Percentiles rank a stretch among this genome's conserved stretches.
phyloP scores from a whole-genome alignment of 2,888 invertebrate species.

The Aromia moschata region DNA sequence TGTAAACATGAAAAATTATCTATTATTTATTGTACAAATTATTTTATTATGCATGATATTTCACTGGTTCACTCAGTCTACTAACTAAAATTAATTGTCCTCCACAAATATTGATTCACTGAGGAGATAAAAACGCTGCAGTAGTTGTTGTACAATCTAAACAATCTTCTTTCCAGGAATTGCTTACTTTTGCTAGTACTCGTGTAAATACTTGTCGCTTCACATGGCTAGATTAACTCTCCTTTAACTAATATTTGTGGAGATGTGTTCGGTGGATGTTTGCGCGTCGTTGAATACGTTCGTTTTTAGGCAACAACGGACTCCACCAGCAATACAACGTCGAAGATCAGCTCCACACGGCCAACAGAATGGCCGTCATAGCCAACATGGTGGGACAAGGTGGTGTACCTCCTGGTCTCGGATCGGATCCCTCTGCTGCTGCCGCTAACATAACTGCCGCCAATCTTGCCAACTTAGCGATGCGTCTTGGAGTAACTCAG shows the following conservation, averaged over 20 bases:
- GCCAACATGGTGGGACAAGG: slow-evolving; percentile 74
- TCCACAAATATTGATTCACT: background rate
- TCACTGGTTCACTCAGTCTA: background rate
- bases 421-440: slow-evolving; percentile 64
- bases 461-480: slow-evolving; percentile 76
- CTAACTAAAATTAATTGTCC: background rate
- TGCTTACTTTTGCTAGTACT: background rate
- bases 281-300: too few relatives aligned
- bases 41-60: slow-evolving; percentile 1
- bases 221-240: background rate
- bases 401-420: slow-evolving; percentile 68
- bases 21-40: background rate
- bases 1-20: background rate
- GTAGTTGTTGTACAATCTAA: background rate
- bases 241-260: background rate
- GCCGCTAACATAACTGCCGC: slow-evolving; percentile 72
- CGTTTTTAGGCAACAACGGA: slow-evolving; percentile 65
- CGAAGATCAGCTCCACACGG: slow-evolving; percentile 67
- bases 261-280: background rate
- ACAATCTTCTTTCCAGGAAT: background rate
- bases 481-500: slow-evolving; percentile 70
- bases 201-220: background rate
- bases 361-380: slow-evolving; percentile 75
- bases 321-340: slow-evolving; percentile 72
- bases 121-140: background rate